Percentiles rank a stretch among this genome's conserved stretches.
These are phyloP conservation scores for Phocides pigmalion DNA, from an alignment of 1,140 invertebrate species.

Conservation along the genomic window DNA sequence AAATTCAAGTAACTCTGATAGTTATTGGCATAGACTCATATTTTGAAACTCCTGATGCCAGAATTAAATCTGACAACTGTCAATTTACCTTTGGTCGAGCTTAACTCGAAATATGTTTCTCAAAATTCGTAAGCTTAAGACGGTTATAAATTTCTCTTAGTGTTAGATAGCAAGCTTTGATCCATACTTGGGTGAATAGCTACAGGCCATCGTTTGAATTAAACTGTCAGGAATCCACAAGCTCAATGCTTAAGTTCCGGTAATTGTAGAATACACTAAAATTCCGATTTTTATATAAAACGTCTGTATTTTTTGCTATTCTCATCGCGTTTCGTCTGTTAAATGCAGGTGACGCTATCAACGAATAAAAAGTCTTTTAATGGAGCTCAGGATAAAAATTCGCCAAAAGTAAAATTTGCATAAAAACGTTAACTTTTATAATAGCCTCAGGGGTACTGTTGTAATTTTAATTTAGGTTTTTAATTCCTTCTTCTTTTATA, in stretches of 20 bases:
- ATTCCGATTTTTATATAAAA: neutral
- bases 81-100: no score
- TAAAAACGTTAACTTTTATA: slow-evolving; percentile 30
- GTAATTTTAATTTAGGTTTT: no score
- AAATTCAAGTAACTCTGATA: no score
- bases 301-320: slow-evolving; percentile 16
- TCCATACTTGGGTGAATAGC: neutral
- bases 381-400: slow-evolving; percentile 15
- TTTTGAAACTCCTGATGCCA: no score
- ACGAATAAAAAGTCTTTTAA: slow-evolving; percentile 33
- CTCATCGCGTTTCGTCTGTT: slow-evolving; percentile 40
- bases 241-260: neutral
- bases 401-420: slow-evolving; percentile 36
- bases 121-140: neutral
- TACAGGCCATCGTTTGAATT: neutral
- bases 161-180: neutral
- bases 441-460: no score
- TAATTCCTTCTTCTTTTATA: no score
- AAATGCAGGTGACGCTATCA: slow-evolving; percentile 50
- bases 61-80: no score
- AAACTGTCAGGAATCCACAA: neutral
- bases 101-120: no score
- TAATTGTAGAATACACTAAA: neutral
- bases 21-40: no score
- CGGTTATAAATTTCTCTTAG: neutral